phyloP scores from a whole-genome alignment of 2,113 vertebrate genomes.

The Eulemur rufifrons region DNA sequence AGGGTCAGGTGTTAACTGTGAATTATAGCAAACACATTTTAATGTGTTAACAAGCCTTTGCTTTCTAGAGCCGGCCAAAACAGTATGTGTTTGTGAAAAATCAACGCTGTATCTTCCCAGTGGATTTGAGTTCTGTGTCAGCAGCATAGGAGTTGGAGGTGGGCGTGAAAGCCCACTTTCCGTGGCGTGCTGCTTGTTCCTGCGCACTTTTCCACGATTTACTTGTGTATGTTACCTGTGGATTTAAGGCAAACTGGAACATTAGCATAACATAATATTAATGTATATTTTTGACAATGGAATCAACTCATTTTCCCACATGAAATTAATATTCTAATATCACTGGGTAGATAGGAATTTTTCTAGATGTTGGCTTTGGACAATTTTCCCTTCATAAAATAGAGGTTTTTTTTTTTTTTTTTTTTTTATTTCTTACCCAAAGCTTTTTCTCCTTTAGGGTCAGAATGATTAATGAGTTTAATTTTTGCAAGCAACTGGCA shows the following conservation, averaged over 20 bases:
- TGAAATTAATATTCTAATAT: slow-evolving; percentile 49
- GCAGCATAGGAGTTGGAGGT: neutral
- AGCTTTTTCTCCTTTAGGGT: slow-evolving; percentile 75
- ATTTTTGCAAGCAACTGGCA: slow-evolving; percentile 85
- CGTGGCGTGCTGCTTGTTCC: accelerated
- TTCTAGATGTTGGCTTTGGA: slow-evolving; percentile 60
- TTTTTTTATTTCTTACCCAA: slow-evolving; percentile 54
- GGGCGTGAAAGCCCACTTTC: neutral
- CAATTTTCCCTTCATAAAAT: slow-evolving; percentile 43
- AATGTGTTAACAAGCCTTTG: neutral
- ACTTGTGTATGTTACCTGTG: neutral
- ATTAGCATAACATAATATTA: neutral
- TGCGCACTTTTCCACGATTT: neutral
- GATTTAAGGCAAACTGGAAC: neutral
- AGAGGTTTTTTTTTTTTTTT: slow-evolving; percentile 29
- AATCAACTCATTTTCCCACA: neutral
- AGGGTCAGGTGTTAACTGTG: neutral
- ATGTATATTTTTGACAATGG: slow-evolving; percentile 52
- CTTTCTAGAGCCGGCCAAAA: neutral
- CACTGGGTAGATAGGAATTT: slow-evolving; percentile 12
- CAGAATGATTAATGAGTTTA: slow-evolving; percentile 86
- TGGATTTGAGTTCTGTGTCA: neutral
- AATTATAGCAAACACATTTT: neutral
- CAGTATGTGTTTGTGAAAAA: neutral
- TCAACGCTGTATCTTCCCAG: neutral